Conservation (phyloP, 2,888 invertebrate genomes). For the Netelia virgata region DNA sequence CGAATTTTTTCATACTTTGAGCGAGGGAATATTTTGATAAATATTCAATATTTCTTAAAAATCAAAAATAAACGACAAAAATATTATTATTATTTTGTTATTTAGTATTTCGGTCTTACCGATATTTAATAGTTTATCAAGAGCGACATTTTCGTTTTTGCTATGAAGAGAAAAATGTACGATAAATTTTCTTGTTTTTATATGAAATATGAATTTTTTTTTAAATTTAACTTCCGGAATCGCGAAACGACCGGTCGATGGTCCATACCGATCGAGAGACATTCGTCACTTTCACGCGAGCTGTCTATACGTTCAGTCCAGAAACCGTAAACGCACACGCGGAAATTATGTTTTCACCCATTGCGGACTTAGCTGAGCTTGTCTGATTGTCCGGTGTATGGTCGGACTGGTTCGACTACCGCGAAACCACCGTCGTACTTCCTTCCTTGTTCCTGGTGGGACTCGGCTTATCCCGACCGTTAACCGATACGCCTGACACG, state of each 20-base stretch:
- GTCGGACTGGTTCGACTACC: slow-evolving; percentile 30
- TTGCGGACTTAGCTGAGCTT: slow-evolving; percentile 44
- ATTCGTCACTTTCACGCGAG: slow-evolving; percentile 62
- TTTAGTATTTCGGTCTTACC: no score
- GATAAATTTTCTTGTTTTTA: no score
- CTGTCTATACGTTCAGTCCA: not conserved
- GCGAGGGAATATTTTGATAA: no score
- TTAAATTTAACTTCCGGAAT: not conserved
- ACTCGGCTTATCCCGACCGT: slow-evolving; percentile 14
- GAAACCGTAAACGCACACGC: slow-evolving; percentile 14
- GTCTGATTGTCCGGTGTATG: slow-evolving; percentile 50
- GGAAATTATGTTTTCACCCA: slow-evolving; percentile 55
- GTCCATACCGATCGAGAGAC: slow-evolving; percentile 14
- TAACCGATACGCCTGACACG: slow-evolving; percentile 52
- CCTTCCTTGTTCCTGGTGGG: slow-evolving; percentile 67
- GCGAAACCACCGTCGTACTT: slow-evolving; percentile 55
- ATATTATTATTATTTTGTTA: not conserved
- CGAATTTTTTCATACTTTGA: no score
- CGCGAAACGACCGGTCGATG: not conserved
- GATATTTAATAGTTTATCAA: no score
- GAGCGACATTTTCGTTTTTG: no score
- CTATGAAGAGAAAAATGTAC: no score
- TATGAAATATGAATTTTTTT: no score
- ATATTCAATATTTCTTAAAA: no score
- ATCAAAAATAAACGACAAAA: no score